phyloP scores from a whole-genome alignment of 2,797 vertebrate genomes.

The Coilia nasus region DNA sequence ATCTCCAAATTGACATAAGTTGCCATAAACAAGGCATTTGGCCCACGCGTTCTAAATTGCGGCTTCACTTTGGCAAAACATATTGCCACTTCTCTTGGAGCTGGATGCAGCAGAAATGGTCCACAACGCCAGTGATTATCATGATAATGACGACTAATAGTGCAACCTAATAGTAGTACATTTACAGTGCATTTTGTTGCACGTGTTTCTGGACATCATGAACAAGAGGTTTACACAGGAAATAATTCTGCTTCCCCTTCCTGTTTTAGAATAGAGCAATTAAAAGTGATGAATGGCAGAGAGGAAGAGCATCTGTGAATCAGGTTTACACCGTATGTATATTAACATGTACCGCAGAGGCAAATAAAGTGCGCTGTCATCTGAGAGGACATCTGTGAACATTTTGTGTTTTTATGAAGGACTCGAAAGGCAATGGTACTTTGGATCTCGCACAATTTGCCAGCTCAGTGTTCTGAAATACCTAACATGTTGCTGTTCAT shows the following conservation, averaged over 20 bases:
- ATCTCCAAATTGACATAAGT: constrained; percentile 61
- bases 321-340: neutral
- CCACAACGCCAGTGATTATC: constrained; percentile 13
- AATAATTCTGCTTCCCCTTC: constrained; percentile 2
- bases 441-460: neutral
- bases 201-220: neutral
- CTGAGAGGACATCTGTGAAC: neutral
- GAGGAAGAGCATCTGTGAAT: neutral
- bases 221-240: neutral
- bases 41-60: neutral
- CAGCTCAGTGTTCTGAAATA: neutral
- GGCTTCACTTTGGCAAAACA: constrained; percentile 1
- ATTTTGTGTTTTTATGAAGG: neutral
- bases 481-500: neutral
- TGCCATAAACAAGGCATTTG: constrained; percentile 27
- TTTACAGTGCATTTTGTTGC: constrained; percentile 10
- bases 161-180: constrained; percentile 2
- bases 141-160: constrained; percentile 14
- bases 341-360: neutral
- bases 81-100: neutral
- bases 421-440: neutral
- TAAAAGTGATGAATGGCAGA: constrained; percentile 5
- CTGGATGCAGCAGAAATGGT: constrained; percentile 14
- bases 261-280: neutral
- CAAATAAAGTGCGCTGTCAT: neutral